Percentiles rank a stretch among this genome's conserved stretches.
Evolutionary conservation across 2,797 vertebrate species (phyloP).

Genomic region (Rallus crepitans): DNA sequence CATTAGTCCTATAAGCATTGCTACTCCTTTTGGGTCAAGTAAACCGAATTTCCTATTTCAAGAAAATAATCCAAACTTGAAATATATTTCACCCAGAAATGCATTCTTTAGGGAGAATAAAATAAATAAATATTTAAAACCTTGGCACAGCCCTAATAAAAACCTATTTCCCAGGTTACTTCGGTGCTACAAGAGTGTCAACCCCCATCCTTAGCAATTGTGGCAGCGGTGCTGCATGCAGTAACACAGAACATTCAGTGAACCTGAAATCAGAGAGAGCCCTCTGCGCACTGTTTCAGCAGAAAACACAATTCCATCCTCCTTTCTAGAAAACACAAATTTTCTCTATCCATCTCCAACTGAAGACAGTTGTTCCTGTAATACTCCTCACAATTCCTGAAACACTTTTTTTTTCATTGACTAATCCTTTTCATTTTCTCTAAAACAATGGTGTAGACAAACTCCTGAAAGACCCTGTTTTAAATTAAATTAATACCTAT

Average conservation of each 20-base stretch:
- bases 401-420: not conserved
- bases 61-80: not conserved
- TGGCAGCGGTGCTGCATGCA: not conserved
- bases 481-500: not conserved
- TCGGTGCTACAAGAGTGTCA: not conserved
- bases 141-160: not conserved
- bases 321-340: not conserved
- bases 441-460: not conserved
- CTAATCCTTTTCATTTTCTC: not conserved
- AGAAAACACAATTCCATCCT: not conserved
- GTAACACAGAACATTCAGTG: not conserved
- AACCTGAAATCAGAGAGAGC: not conserved
- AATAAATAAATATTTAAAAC: not conserved
- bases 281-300: not conserved
- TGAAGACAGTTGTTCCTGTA: not conserved
- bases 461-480: not conserved
- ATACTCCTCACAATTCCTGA: not conserved
- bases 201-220: not conserved
- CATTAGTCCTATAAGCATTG: not conserved
- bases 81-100: not conserved
- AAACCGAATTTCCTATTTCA: not conserved
- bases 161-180: not conserved
- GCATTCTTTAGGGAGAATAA: fast-evolving
- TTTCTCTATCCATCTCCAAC: not conserved
- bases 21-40: not conserved